Percentiles rank a stretch among this genome's conserved stretches.
These are phyloP conservation scores for Arctia plantaginis DNA, from an alignment of 2,888 invertebrate species.

Conservation along the genomic window DNA sequence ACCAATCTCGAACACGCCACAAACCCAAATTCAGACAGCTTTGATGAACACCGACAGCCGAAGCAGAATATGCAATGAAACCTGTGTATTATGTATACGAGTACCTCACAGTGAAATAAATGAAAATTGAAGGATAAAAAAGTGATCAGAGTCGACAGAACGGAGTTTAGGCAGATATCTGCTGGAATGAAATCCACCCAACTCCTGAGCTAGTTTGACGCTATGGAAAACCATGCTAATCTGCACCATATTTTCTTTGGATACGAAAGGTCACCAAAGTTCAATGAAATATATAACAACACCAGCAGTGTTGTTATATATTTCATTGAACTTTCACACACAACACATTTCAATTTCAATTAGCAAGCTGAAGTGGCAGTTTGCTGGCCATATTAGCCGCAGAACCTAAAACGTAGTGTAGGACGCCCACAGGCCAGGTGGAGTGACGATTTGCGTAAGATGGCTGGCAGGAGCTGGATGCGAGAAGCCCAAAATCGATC, in stretches of 20 bases:
- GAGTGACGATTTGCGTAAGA: no score
- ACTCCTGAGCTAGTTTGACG: no score
- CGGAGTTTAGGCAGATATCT: neutral
- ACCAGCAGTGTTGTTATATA: neutral
- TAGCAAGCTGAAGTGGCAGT: neutral
- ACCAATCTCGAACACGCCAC: conserved; percentile 6
- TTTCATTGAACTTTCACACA: neutral
- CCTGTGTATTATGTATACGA: neutral
- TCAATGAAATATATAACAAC: neutral
- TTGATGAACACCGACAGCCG: conserved; percentile 9
- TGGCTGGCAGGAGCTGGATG: no score
- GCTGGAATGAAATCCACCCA: neutral
- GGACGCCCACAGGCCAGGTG: no score
- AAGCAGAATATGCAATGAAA: conserved; percentile 13
- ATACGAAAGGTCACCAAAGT: neutral
- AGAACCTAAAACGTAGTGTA: no score
- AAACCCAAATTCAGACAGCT: conserved; percentile 7
- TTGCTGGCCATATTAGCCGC: no score
- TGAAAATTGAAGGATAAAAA: neutral
- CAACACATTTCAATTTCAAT: neutral
- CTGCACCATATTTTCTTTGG: neutral
- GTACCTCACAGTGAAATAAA: neutral
- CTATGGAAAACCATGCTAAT: no score
- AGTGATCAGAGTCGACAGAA: neutral
- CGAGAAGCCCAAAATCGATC: no score